Evolutionary conservation across 1,140 invertebrate species (phyloP), one percentile per base, ranked within the genome.

Genomic region (Meloidogyne chitwoodi): DNA sequence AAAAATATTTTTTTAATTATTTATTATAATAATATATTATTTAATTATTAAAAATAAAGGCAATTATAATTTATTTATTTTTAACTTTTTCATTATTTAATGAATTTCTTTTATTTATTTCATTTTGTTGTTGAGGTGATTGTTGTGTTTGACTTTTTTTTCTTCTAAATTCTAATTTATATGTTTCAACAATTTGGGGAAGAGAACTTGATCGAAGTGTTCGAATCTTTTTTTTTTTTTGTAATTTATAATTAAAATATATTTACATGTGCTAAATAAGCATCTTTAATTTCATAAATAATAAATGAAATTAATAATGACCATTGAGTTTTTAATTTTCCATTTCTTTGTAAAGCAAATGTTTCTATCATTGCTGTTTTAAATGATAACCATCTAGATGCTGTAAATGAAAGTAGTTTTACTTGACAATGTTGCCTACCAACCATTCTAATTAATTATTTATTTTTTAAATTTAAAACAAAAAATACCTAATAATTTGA

Each of bases 261-360:
- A 34, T 79, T 83, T 71, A 84, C 83, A 76, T 85, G 85, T 38
- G 85, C 76, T 26, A 85, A 74, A 74, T 84, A 85, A n/a, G 85
- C 83, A 68, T 85, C 84, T 70, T 85, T 85, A 48, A 85, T 83
- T 66, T 85, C 83, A 64, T 70, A 85, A 67, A 85, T 85, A 27
- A 68, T 41, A 65, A 63, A 74, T 3, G 27, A 61, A 38, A 70
- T 76, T 26, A 68, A 44, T n/a, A 76, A 65, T 41, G 56, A 72
- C 73, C 76, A 80, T 41, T 72, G 34, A 29, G 26, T 26, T n/a
- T 69, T 27, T 41, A 63, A 64, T 29, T 75, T 75, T 56, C 48
- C 48, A 56, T 56, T 63, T 73, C n/a, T 31, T 62, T 73, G 56
- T 63, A 24, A 26, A 34, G 27, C 19, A 68, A 84, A 82, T 19